Evolutionary conservation across 2,888 invertebrate species (phyloP).

Genomic region (Tillus elongatus): DNA sequence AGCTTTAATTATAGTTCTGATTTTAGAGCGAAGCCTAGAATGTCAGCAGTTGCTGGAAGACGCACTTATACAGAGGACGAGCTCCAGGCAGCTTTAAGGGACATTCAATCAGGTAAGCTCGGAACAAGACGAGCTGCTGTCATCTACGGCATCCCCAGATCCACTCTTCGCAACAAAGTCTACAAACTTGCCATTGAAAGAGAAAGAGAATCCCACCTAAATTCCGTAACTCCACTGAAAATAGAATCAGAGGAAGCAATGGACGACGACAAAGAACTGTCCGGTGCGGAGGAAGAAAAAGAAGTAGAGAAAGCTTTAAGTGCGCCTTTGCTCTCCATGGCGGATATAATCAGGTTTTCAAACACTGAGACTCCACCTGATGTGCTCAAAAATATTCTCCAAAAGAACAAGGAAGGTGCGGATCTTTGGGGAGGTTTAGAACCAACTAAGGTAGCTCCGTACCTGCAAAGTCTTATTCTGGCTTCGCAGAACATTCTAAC

Average conservation of each 20-base stretch:
- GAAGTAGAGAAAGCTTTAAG: slow-evolving; percentile 51
- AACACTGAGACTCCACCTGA: slow-evolving; percentile 46
- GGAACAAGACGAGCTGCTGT: slow-evolving; percentile 90
- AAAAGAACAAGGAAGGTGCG: slow-evolving; percentile 40
- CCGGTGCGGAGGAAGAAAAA: slow-evolving; percentile 52
- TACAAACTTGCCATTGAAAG: slow-evolving; percentile 71
- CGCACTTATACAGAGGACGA: slow-evolving; percentile 93
- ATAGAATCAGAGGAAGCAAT: slow-evolving; percentile 46
- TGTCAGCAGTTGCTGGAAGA: slow-evolving; percentile 56
- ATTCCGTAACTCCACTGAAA: slow-evolving; percentile 31
- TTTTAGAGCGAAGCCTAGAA: slow-evolving; percentile 60
- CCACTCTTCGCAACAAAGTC: slow-evolving; percentile 92
- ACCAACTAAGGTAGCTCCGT: slow-evolving; percentile 34
- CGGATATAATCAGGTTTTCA: slow-evolving; percentile 50
- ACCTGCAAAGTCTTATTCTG: slow-evolving; percentile 47
- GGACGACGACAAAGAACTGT: slow-evolving; percentile 51
- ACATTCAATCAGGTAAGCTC: slow-evolving; percentile 86
- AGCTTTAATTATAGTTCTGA: slow-evolving; percentile 42
- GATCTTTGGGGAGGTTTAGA: slow-evolving; percentile 42
- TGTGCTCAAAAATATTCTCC: slow-evolving; percentile 45
- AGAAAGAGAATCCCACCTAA: slow-evolving; percentile 56
- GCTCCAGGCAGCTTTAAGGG: slow-evolving; percentile 84
- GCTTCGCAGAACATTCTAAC: slow-evolving; percentile 33
- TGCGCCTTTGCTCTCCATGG: slow-evolving; percentile 49
- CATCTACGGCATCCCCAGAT: slow-evolving; percentile 92